A percentile compares a stretch with the other conserved stretches of the same genome.
These are phyloP conservation scores for Dyspetes luteomarginatus DNA, from an alignment of 2,888 invertebrate species.

Conservation along the genomic window DNA sequence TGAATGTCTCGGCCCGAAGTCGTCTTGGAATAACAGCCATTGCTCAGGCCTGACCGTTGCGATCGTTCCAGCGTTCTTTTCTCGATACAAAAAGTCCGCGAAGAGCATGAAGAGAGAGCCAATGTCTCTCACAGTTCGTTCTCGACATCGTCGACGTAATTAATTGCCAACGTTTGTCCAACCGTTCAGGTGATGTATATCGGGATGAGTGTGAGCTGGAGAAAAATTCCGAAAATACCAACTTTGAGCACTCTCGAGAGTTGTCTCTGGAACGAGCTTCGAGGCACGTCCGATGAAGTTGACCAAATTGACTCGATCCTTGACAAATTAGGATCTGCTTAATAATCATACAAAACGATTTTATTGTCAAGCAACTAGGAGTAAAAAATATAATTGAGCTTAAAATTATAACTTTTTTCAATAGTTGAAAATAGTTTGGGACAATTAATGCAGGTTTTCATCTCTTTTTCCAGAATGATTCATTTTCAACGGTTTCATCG, in stretches of 20 bases:
- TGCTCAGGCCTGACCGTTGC: constrained; percentile 72
- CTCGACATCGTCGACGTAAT: constrained; percentile 66
- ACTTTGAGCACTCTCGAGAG: neutral
- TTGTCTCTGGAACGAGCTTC: neutral
- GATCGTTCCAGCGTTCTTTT: constrained; percentile 48
- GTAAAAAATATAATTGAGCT: too few relatives aligned
- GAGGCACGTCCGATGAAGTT: constrained; percentile 19
- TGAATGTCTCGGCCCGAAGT: constrained; percentile 53
- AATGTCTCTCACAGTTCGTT: constrained; percentile 66
- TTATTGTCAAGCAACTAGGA: too few relatives aligned
- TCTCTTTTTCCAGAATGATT: too few relatives aligned
- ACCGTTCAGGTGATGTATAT: constrained; percentile 75
- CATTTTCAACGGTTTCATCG: too few relatives aligned
- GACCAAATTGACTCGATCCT: constrained; percentile 43
- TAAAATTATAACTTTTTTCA: too few relatives aligned
- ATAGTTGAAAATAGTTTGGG: too few relatives aligned
- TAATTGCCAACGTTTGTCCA: constrained; percentile 77
- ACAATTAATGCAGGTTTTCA: too few relatives aligned
- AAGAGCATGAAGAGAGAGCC: constrained; percentile 64
- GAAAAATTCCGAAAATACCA: constrained; percentile 58
- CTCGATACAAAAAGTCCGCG: constrained; percentile 65
- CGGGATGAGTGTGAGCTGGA: constrained; percentile 39
- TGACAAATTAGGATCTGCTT: neutral
- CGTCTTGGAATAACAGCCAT: constrained; percentile 77
- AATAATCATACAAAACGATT: neutral